Percentiles rank a stretch among this genome's conserved stretches.
Conservation (phyloP, 2,888 invertebrate genomes). For the Melanophora roralis region DNA sequence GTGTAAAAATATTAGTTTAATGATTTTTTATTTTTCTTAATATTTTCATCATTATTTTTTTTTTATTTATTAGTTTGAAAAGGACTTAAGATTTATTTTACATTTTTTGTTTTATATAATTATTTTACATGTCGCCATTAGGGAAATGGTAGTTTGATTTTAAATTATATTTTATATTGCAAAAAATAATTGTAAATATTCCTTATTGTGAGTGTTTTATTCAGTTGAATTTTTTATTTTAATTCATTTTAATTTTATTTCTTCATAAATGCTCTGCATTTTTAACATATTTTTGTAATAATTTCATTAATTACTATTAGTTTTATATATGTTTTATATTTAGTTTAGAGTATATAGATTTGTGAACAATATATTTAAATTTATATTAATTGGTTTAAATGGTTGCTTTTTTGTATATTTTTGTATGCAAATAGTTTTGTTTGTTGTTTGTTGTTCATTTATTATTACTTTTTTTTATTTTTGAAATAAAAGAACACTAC, state of each 20-base stretch:
- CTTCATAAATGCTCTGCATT: slow-evolving; percentile 27
- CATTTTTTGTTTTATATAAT: background rate
- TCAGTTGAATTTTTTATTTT: background rate
- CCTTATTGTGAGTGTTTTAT: background rate
- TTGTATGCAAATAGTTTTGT: background rate
- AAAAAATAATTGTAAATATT: slow-evolving; percentile 17
- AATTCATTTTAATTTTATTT: slow-evolving; percentile 17
- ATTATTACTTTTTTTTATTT: too few relatives aligned
- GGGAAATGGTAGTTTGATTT: background rate
- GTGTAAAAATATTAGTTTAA: slow-evolving; percentile 42
- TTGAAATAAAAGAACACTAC: slow-evolving; percentile 55
- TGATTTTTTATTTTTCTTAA: slow-evolving; percentile 24
- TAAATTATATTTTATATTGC: background rate
- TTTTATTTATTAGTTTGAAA: background rate
- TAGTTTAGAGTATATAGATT: slow-evolving; percentile 15
- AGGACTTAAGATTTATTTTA: too few relatives aligned
- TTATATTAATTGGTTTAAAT: background rate
- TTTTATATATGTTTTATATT: slow-evolving; percentile 1
- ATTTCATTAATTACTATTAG: background rate
- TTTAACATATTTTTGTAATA: slow-evolving; percentile 24
- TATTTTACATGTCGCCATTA: slow-evolving; percentile 6
- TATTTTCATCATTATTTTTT: slow-evolving; percentile 4
- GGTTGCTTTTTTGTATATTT: background rate
- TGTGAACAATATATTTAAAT: slow-evolving; percentile 4
- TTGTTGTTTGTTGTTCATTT: slow-evolving; percentile 2